Percentiles rank a stretch among this genome's conserved stretches.
Conservation (phyloP, 1,140 invertebrate species). For the Mylabris phalerata region DNA sequence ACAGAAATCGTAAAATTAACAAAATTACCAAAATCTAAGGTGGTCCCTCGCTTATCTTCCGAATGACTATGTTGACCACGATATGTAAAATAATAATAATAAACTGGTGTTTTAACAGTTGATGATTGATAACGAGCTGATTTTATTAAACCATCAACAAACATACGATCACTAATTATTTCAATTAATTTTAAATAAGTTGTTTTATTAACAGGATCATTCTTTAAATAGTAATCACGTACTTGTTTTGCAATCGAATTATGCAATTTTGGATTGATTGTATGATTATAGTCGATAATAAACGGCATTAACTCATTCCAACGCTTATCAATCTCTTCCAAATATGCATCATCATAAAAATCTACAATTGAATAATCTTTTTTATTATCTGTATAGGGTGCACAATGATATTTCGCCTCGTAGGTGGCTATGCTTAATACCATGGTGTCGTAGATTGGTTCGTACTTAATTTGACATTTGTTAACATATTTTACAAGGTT, state of each 20-base stretch:
- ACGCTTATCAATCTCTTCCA: slow-evolving; percentile 10
- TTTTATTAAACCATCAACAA: slow-evolving; percentile 49
- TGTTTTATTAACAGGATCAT: slow-evolving; percentile 19
- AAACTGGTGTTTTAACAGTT: slow-evolving; percentile 50
- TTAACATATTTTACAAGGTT: too few species aligned
- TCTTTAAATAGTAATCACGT: slow-evolving; percentile 26
- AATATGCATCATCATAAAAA: slow-evolving; percentile 23
- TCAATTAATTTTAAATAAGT: slow-evolving; percentile 28
- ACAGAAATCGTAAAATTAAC: background rate
- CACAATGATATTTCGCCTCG: too few species aligned
- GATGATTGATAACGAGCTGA: slow-evolving; percentile 49
- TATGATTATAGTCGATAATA: slow-evolving; percentile 32
- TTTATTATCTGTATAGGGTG: too few species aligned
- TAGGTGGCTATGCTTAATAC: too few species aligned
- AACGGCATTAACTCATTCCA: slow-evolving; percentile 26
- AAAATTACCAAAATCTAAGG: slow-evolving; percentile 26
- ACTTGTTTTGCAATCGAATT: slow-evolving; percentile 28
- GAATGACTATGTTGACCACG: slow-evolving; percentile 32
- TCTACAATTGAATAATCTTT: slow-evolving; percentile 38
- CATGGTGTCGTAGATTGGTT: too few species aligned
- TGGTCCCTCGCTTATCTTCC: slow-evolving; percentile 14
- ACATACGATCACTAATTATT: slow-evolving; percentile 55
- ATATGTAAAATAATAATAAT: slow-evolving; percentile 53
- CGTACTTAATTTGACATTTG: too few species aligned
- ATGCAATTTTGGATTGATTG: slow-evolving; percentile 13